A percentile compares a stretch with the other conserved stretches of the same genome.
phyloP scores from a whole-genome alignment of 2,888 invertebrate species.

The Agriopis aurantiaria region DNA sequence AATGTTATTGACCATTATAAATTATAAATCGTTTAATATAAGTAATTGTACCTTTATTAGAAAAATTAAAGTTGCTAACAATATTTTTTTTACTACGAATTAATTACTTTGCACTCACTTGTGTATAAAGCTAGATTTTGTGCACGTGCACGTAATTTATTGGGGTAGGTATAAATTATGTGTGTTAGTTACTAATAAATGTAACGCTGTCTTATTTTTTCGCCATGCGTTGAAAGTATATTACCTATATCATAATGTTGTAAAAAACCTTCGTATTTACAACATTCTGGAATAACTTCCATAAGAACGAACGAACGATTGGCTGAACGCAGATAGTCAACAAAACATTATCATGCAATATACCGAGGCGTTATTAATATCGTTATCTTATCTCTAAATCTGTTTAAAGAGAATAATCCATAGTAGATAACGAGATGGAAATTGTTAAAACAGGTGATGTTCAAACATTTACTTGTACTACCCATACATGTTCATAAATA shows the following conservation, averaged over 20 bases:
- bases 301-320: too few species aligned
- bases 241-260: too few species aligned
- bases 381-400: conserved; percentile 73
- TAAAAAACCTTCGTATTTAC: background rate
- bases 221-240: too few species aligned
- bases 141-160: too few species aligned
- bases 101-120: too few species aligned
- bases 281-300: conserved; percentile 5
- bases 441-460: conserved; percentile 40
- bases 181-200: too few species aligned
- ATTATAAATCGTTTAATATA: background rate
- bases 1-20: background rate
- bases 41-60: too few species aligned
- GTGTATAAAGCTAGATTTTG: too few species aligned
- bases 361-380: conserved; percentile 41
- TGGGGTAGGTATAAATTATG: too few species aligned
- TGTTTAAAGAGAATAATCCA: conserved; percentile 74
- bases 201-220: too few species aligned
- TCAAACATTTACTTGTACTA: conserved; percentile 19
- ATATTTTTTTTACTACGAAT: too few species aligned
- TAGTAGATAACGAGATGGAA: conserved; percentile 60
- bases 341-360: conserved; percentile 34
- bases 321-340: conserved; percentile 25
- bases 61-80: too few species aligned
- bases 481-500: background rate